These are phyloP conservation scores for Melanchra persicariae DNA, from an alignment of 2,888 invertebrate species.

Conservation along the genomic window DNA sequence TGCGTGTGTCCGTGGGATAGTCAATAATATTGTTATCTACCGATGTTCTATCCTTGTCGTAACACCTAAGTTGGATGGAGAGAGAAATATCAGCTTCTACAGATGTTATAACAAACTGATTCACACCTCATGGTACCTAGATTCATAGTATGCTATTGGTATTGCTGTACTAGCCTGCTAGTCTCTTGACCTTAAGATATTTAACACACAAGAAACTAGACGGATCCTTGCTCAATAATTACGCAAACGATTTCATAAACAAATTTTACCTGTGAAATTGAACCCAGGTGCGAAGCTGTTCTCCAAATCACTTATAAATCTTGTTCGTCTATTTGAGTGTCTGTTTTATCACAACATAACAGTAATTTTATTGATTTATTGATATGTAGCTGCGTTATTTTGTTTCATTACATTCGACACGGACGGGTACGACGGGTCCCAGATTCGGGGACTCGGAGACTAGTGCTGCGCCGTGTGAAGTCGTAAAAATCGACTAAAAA, in stretches of 20 bases:
- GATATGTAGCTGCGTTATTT: slow-evolving; percentile 27
- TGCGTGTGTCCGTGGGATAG: slow-evolving; percentile 1
- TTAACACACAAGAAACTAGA: slow-evolving; percentile 5
- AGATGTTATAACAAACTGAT: slow-evolving; percentile 32
- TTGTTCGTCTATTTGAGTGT: slow-evolving; percentile 2
- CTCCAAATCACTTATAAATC: slow-evolving; percentile 32
- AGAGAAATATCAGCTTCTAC: slow-evolving; percentile 17
- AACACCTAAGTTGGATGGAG: slow-evolving; percentile 43
- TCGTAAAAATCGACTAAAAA: slow-evolving; percentile 38
- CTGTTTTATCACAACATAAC: slow-evolving; percentile 21
- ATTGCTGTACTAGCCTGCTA: not conserved
- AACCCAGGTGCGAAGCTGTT: slow-evolving; percentile 42
- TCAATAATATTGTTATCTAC: slow-evolving; percentile 37
- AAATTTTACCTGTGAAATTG: slow-evolving; percentile 51
- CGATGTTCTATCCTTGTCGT: slow-evolving; percentile 52
- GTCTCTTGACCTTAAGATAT: not conserved
- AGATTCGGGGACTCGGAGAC: slow-evolving; percentile 49
- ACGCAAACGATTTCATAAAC: slow-evolving; percentile 25
- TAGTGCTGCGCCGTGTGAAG: slow-evolving; percentile 49
- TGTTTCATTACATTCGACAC: slow-evolving; percentile 44
- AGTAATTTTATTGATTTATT: slow-evolving; percentile 25
- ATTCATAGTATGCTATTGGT: slow-evolving; percentile 9
- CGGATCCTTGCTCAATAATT: slow-evolving; percentile 9
- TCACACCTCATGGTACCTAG: slow-evolving; percentile 54
- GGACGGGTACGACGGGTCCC: slow-evolving; percentile 32